Conservation (phyloP, 2,113 vertebrate species). For the western clawed frog (Xenopus tropicalis) region DNA sequence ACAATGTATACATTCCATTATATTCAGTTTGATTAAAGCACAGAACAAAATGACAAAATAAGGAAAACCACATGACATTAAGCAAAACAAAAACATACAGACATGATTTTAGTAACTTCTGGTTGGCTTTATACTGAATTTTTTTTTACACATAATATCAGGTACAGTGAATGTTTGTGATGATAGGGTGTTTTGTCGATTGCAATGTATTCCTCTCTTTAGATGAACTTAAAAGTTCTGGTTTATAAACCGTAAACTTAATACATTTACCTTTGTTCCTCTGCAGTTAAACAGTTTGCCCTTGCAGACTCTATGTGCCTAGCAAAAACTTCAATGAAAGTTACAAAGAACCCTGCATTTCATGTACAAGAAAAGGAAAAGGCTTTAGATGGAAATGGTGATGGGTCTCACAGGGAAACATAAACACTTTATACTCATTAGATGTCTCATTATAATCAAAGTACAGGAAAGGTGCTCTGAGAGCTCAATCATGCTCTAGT, state of each 20-base stretch:
- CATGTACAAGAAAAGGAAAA: constrained; percentile 59
- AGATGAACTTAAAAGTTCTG: no score
- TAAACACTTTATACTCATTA: constrained; percentile 70
- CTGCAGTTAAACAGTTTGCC: constrained; percentile 38
- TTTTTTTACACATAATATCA: no score
- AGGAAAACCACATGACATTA: no score
- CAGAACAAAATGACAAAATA: no score
- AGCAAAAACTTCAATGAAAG: constrained; percentile 48
- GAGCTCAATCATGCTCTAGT: constrained; percentile 58
- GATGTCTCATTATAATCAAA: constrained; percentile 73
- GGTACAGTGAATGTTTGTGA: no score
- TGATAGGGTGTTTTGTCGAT: no score
- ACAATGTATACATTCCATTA: no score
- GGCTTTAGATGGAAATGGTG: constrained; percentile 61
- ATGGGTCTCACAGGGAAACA: constrained; percentile 72
- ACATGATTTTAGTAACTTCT: no score
- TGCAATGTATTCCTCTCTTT: no score
- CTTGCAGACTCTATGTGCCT: constrained; percentile 41
- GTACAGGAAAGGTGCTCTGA: constrained; percentile 69
- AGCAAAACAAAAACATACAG: no score
- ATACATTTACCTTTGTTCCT: constrained; percentile 9
- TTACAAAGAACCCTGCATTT: constrained; percentile 53
- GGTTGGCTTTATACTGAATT: no score
- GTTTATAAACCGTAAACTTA: background rate
- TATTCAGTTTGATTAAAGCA: no score